Base-by-base conservation (phyloP, 30 jellyfish, hydroid and myxozoan species). In the Chironex yamaguchii region DNA sequence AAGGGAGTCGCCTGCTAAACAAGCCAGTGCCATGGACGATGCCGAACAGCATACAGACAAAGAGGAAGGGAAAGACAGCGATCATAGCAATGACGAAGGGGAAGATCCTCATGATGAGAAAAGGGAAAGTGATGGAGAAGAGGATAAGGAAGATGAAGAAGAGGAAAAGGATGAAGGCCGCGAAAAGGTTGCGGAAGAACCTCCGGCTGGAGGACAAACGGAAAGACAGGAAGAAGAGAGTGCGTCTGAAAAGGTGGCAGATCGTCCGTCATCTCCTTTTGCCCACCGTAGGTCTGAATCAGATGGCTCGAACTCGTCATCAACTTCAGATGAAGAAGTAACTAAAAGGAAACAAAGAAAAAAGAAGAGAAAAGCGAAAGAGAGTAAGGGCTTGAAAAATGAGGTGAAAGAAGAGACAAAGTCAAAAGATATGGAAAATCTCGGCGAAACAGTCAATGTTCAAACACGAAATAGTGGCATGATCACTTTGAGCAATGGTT, bases 191-290 rank as follows among this genome's bases (percentile, higher is more conserved):
- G 17, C 25, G 0, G 73, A 20, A 31, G n/a, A 31, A 0, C 34
- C 84, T 3, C 34, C 84, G 0, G 23, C 90, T 0, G 81, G 71
- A 51, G 64, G 91, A 23, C 33, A 72, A 2, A 29, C 90, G 11
- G 91, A 80, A 1, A 49, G 42, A n/a, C 65, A 77, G 2, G 79
- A 30, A 64, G 48, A 80, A 42, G 58, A 42, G 17, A 42, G 13
- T 9, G 13, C 58, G 13, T 9, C 58, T 42, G n/a, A n/a, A n/a
- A n/a, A n/a, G n/a, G n/a, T n/a, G n/a, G 13, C 58, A 6, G 13
- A 9, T 6, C 58, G 58, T 42, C 9, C 17, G 17, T 42, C 58
- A 6, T 42, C 58, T 6, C 58, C 9, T 6, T 42, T 17, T 6
- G 17, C 13, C 58, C 58, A 9, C 9, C 13, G 9, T 17, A 9